A percentile compares a stretch with the other conserved stretches of the same genome.
Evolutionary conservation across 2,888 invertebrate species (phyloP).

Genomic region (Plebejus argus): DNA sequence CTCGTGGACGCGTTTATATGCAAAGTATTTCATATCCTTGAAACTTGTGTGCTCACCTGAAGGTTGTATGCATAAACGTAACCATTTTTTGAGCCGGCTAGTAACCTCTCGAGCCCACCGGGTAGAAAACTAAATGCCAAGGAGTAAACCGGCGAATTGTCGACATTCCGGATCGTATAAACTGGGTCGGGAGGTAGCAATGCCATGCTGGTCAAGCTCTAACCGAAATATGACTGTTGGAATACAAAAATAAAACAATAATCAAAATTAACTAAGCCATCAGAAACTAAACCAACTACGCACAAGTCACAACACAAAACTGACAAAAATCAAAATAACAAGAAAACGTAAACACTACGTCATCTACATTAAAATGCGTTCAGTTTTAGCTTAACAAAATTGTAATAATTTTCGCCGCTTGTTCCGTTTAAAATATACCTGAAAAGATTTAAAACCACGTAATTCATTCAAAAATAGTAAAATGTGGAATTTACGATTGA

Average conservation of each 20-base stretch:
- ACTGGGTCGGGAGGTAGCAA: constrained; percentile 89
- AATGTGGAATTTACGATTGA: background rate
- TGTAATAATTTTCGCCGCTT: background rate
- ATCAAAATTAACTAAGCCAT: constrained; percentile 77
- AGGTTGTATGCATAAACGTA: constrained; percentile 89
- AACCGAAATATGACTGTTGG: constrained; percentile 68
- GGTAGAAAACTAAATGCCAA: constrained; percentile 84
- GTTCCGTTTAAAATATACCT: too few relatives aligned
- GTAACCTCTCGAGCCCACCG: constrained; percentile 82
- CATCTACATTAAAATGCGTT: constrained; percentile 30
- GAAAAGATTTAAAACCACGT: too few relatives aligned
- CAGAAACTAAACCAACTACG: constrained; percentile 77
- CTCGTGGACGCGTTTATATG: constrained; percentile 47
- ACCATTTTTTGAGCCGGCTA: constrained; percentile 88
- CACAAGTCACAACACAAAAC: constrained; percentile 82
- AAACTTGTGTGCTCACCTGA: constrained; percentile 80
- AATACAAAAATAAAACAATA: constrained; percentile 72
- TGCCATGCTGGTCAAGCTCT: constrained; percentile 83
- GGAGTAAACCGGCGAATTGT: constrained; percentile 87
- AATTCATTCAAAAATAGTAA: too few relatives aligned
- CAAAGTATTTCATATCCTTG: constrained; percentile 51
- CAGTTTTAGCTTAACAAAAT: background rate
- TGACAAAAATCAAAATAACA: constrained; percentile 66
- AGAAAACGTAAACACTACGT: constrained; percentile 50
- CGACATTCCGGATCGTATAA: constrained; percentile 85